Evolutionary conservation across 2,888 invertebrate species (phyloP), one percentile per base, ranked within the genome.

Genomic region (Nemapogon koenigi): DNA sequence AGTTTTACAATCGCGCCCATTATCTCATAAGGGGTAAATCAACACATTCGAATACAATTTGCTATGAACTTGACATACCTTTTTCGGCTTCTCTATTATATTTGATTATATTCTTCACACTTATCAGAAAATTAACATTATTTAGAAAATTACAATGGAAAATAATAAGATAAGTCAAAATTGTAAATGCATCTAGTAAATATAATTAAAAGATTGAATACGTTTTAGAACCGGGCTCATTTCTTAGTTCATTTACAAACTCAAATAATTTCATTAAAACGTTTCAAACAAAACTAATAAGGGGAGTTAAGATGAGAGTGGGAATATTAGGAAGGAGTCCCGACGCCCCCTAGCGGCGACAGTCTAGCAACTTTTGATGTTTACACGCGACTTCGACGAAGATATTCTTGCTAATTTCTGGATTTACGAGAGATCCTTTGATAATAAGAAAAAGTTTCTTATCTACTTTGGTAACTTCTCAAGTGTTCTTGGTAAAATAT

Each of bases 331-430:
- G 15, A 27, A 26, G 38, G 15, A 25, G 37, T 19, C 13, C 16
- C 26, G 16, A 19, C 14, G 38, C 26, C 26, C 13, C 31, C 29
- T 25, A 29, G n/a, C 22, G 25, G 17, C 16, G 37, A 40, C 40
- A 33, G 33, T 26, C 33, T 41, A 27, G 7, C 6, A 41, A 41
- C 18, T 41, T 40, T 59, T 59, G 57, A 68, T 69, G 66, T 72
- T 71, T 67, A 66, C 65, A 60, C 27, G 40, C 59, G 50, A 53
- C 57, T 52, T 51, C 52, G 52, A 51, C 55, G 60, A 61, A 61
- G 62, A 64, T 63, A 62, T 64, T 59, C 58, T 52, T 50, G 57
- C 67, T 71, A 71, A 72, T 72, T 69, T 62, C 62, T 55, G 57
- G 67, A 69, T 71, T 72, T 68, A 70, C 62, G 64, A 62, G 62